phyloP scores from a whole-genome alignment of 2,113 vertebrate species.

The Elachura formosa region DNA sequence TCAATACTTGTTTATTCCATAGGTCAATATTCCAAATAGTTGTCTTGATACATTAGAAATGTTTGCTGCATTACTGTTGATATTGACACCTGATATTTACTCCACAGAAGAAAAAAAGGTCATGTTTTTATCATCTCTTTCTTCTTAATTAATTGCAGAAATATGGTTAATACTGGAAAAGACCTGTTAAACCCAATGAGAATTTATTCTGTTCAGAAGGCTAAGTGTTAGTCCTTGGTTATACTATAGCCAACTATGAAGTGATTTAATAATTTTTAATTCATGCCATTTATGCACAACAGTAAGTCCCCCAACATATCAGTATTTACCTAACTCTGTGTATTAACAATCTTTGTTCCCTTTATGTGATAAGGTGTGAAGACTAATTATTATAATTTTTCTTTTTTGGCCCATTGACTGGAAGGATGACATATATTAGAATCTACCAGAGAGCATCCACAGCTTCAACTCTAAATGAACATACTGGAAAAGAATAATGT shows the following conservation, averaged over 20 bases:
- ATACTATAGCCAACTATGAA: not conserved
- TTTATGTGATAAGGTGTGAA: not conserved
- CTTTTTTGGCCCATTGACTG: not conserved
- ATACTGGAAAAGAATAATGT: not conserved
- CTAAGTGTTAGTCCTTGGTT: not conserved
- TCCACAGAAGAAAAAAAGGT: not conserved
- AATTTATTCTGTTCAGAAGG: not conserved
- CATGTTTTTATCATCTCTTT: not conserved
- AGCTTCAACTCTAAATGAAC: not conserved
- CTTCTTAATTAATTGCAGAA: not conserved
- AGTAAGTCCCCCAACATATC: not conserved
- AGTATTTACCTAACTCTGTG: not conserved
- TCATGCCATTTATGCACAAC: not conserved
- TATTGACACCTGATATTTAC: not conserved
- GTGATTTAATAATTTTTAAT: not conserved
- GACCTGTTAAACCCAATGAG: not conserved
- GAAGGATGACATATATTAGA: not conserved
- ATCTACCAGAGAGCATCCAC: not conserved
- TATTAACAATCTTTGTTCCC: not conserved
- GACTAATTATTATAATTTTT: not conserved
- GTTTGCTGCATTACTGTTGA: not conserved
- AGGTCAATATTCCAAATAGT: not conserved
- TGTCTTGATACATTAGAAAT: not conserved
- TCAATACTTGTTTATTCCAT: not conserved
- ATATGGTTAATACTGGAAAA: not conserved